Percentiles rank a stretch among this genome's conserved stretches.
phyloP scores from a whole-genome alignment of 2,888 invertebrate species.

The Tetragnatha montana region DNA sequence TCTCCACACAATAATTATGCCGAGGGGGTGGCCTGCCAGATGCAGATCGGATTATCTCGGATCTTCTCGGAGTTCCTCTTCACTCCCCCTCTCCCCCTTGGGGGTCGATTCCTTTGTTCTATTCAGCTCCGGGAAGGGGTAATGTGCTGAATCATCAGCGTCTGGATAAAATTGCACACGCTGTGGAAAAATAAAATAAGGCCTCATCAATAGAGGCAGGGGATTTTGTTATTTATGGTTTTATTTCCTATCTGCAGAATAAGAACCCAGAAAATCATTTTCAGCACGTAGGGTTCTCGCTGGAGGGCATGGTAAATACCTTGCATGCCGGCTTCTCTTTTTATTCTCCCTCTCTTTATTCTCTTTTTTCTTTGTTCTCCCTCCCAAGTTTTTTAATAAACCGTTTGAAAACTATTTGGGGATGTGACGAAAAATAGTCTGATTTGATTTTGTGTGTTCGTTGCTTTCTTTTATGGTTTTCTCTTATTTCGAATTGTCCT shows the following conservation, averaged over 20 bases:
- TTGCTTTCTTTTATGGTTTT: not conserved
- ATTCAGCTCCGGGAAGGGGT: constrained; percentile 43
- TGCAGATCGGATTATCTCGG: constrained; percentile 35
- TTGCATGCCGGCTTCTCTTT: not conserved
- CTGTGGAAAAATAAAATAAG: constrained; percentile 48
- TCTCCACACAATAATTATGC: constrained; percentile 60
- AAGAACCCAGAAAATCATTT: constrained; percentile 45
- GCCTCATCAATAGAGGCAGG: constrained; percentile 47
- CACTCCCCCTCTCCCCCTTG: constrained; percentile 20
- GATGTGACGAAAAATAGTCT: constrained; percentile 1
- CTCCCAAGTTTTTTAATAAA: constrained; percentile 37
- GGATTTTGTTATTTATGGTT: constrained; percentile 38
- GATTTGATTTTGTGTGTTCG: not conserved
- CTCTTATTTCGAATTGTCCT: not conserved
- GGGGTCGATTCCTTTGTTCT: constrained; percentile 63
- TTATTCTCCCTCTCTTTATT: not conserved
- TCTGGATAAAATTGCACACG: constrained; percentile 56
- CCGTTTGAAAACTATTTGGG: constrained; percentile 11
- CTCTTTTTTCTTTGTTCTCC: not conserved
- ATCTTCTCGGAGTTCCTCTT: constrained; percentile 8
- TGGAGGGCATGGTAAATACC: constrained; percentile 16
- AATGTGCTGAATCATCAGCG: constrained; percentile 65
- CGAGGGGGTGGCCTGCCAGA: constrained; percentile 5
- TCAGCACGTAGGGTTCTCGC: constrained; percentile 45
- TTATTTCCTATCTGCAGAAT: constrained; percentile 20